These are phyloP conservation scores for Hanleya hanleyi DNA, from an alignment of 2,888 invertebrate genomes.

Conservation along the genomic window DNA sequence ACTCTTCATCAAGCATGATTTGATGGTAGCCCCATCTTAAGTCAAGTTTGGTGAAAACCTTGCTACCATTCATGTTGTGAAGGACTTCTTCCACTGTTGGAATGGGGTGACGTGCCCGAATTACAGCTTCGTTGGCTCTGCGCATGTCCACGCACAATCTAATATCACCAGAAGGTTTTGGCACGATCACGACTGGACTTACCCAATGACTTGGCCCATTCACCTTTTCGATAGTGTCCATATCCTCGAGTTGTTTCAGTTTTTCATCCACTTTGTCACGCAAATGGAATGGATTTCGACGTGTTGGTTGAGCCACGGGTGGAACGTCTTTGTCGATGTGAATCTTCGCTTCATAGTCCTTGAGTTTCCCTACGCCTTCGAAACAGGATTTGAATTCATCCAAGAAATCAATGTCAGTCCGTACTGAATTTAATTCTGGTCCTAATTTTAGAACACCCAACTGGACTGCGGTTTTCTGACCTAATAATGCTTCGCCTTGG, in stretches of 20 bases:
- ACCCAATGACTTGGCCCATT: background rate
- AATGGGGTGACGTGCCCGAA: background rate
- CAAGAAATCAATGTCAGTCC: background rate
- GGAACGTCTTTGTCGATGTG: background rate
- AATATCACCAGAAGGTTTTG: background rate
- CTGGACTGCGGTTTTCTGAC: background rate
- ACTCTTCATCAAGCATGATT: slow-evolving; percentile 9
- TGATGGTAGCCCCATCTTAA: slow-evolving; percentile 12
- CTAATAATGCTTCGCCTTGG: slow-evolving; percentile 8
- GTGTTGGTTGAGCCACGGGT: background rate
- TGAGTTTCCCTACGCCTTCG: slow-evolving; percentile 1
- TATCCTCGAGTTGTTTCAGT: background rate
- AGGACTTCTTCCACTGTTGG: background rate
- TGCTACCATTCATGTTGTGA: background rate
- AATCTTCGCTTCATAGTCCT: background rate
- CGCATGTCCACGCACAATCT: background rate
- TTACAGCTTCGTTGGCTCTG: background rate
- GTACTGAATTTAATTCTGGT: background rate
- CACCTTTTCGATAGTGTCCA: background rate
- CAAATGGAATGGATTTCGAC: background rate
- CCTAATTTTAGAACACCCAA: background rate
- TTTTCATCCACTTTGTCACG: background rate
- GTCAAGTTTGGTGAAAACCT: slow-evolving; percentile 5
- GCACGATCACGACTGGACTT: background rate
- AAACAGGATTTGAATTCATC: background rate